Evolutionary conservation across 2,113 vertebrate genomes (phyloP).

Genomic region (Natator depressus): DNA sequence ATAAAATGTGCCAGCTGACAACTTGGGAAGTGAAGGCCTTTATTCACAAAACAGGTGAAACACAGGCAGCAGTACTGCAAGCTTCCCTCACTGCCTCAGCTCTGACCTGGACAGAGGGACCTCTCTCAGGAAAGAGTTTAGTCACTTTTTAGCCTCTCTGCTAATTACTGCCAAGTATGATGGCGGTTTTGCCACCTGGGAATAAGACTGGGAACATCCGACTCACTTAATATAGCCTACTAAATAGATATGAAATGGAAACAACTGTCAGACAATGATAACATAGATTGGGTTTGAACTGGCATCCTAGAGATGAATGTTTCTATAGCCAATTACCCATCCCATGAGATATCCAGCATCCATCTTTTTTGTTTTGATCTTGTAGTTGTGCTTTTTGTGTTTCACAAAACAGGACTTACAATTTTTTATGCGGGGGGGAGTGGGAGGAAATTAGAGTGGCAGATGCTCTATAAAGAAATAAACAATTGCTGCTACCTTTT

Average conservation of each 20-base stretch:
- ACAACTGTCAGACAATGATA: background rate
- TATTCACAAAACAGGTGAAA: background rate
- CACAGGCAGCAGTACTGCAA: background rate
- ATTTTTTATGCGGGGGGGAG: background rate
- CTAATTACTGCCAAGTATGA: background rate
- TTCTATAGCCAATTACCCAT: background rate
- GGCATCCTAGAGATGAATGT: background rate
- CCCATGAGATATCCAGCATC: fast-evolving
- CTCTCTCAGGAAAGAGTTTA: background rate
- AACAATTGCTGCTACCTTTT: constrained; percentile 61
- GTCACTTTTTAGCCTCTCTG: background rate
- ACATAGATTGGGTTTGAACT: constrained; percentile 33
- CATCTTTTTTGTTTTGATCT: background rate
- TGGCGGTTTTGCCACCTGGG: background rate
- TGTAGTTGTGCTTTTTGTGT: background rate
- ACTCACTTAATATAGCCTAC: constrained; percentile 34
- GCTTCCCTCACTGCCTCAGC: background rate
- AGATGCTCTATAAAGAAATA: constrained; percentile 63
- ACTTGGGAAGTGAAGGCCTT: background rate
- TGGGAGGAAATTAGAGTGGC: constrained; percentile 38
- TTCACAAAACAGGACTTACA: background rate
- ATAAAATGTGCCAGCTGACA: background rate
- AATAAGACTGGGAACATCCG: constrained; percentile 20
- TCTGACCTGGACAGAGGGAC: background rate
- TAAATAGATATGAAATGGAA: constrained; percentile 18